Evolutionary conservation across 2,888 invertebrate genomes (phyloP).

Genomic region (Brachyopa scutellaris): DNA sequence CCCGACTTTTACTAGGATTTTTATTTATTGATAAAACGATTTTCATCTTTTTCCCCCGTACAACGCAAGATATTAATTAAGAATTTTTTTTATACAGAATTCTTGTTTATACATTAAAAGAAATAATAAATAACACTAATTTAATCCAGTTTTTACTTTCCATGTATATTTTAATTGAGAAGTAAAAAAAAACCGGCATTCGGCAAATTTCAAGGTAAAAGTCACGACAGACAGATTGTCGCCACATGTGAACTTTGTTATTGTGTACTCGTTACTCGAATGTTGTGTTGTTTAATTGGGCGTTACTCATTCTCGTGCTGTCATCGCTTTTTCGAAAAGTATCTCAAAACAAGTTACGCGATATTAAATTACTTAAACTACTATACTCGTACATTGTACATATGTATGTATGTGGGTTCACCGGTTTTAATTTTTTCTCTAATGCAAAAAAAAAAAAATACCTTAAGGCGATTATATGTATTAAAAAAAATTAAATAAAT

Average conservation of each 20-base stretch:
- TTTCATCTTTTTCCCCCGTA: not conserved
- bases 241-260: constrained; percentile 20
- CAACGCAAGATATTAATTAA: too few species aligned
- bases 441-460: not conserved
- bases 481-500: not conserved
- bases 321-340: constrained; percentile 23
- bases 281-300: too few species aligned
- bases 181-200: constrained; percentile 1
- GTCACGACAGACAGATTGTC: constrained; percentile 53
- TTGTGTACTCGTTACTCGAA: not conserved
- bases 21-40: too few species aligned
- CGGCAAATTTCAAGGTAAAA: constrained; percentile 29
- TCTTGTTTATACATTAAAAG: not conserved
- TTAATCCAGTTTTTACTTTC: not conserved
- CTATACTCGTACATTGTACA: not conserved
- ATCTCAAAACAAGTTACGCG: constrained; percentile 22
- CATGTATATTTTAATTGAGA: not conserved
- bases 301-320: constrained; percentile 19
- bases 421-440: not conserved
- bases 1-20: too few species aligned
- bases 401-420: not conserved
- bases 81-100: too few species aligned
- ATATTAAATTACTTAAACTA: not conserved
- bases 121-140: not conserved
- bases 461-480: too few species aligned